Evolutionary conservation across 2,113 vertebrate species (phyloP).

Genomic region (Bagarius yarrelli): DNA sequence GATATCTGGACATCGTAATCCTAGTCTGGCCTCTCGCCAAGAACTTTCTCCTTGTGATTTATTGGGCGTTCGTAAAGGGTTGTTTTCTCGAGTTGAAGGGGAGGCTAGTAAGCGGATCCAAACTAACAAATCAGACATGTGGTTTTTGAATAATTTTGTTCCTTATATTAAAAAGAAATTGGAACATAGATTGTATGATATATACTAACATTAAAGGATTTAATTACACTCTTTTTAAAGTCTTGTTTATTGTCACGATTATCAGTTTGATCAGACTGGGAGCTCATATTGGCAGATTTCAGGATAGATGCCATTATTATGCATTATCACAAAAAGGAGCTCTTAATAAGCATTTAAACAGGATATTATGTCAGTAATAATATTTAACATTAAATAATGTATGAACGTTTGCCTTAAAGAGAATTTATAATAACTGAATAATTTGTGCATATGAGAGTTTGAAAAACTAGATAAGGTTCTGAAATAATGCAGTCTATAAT

Average conservation of each 20-base stretch:
- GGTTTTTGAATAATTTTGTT: conserved; percentile 5
- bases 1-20: conserved; percentile 57
- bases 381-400: background rate
- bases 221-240: background rate
- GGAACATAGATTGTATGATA: background rate
- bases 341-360: conserved; percentile 17
- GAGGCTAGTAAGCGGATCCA: conserved; percentile 2
- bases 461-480: too few species aligned
- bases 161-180: background rate
- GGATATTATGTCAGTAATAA: conserved; percentile 21
- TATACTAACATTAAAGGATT: background rate
- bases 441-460: background rate
- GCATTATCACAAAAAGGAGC: conserved; percentile 15
- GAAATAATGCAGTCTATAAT: too few species aligned
- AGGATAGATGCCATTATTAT: conserved; percentile 40
- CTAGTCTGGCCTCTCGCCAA: conserved; percentile 46
- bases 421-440: background rate
- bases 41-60: conserved; percentile 48
- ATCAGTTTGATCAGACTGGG: background rate
- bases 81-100: conserved; percentile 30
- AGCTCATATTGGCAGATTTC: conserved; percentile 47
- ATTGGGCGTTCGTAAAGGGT: conserved; percentile 41
- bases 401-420: background rate
- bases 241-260: background rate
- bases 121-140: conserved; percentile 18